Evolutionary conservation across 2,113 vertebrate genomes (phyloP).

Genomic region (Cryptotis parvus): DNA sequence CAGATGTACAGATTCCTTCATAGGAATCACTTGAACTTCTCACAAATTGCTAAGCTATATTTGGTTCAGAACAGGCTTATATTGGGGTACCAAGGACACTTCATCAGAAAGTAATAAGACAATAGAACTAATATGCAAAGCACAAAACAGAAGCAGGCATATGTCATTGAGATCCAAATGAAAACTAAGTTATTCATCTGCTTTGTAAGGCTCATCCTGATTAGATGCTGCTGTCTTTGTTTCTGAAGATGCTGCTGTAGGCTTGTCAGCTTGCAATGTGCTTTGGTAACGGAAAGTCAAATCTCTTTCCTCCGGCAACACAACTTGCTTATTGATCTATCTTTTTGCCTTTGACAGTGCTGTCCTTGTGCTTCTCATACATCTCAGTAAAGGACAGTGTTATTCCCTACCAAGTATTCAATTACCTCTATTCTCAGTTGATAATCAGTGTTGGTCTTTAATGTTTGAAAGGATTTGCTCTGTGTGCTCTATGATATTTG

Average conservation of each 20-base stretch:
- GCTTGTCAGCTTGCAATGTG: background rate
- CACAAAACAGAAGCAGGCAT: background rate
- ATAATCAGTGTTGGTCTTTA: background rate
- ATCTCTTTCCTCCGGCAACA: slow-evolving; percentile 45
- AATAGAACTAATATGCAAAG: background rate
- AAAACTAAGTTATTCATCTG: background rate
- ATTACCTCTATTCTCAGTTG: background rate
- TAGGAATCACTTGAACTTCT: background rate
- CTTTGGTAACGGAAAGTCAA: slow-evolving; percentile 48
- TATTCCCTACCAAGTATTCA: slow-evolving; percentile 30
- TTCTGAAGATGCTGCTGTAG: slow-evolving; percentile 46
- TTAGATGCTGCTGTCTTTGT: background rate
- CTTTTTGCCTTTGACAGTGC: slow-evolving; percentile 34
- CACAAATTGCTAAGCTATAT: too few species aligned
- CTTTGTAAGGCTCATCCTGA: background rate
- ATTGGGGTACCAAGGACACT: background rate
- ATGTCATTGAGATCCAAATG: background rate
- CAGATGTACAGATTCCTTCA: background rate
- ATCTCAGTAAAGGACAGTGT: background rate
- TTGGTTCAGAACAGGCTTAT: background rate
- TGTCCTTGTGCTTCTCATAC: background rate
- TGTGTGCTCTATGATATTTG: slow-evolving; percentile 34
- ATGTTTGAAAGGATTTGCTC: slow-evolving; percentile 38
- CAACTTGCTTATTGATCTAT: background rate
- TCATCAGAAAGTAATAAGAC: background rate